Conservation (phyloP, 2,113 vertebrate species). For the Tragelaphus strepsiceros region DNA sequence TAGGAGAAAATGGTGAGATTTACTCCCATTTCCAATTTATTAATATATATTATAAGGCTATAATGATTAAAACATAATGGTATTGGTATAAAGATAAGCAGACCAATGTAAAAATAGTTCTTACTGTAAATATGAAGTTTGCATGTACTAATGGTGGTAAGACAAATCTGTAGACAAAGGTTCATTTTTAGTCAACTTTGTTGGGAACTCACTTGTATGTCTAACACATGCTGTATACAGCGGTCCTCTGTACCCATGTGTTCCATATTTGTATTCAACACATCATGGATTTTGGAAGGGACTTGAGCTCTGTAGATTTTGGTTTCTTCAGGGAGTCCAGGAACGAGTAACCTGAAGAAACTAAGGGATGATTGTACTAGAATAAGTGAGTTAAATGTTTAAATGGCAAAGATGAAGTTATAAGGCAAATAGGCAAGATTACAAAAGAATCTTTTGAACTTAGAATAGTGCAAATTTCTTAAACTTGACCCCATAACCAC, state of each 20-base stretch:
- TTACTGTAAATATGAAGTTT: background rate
- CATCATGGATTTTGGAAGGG: background rate
- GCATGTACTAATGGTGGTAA: background rate
- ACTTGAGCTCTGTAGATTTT: background rate
- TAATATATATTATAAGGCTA: background rate
- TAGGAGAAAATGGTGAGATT: background rate
- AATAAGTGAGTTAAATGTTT: background rate
- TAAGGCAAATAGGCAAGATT: background rate
- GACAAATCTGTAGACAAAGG: background rate
- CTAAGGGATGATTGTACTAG: background rate
- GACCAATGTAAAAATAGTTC: background rate
- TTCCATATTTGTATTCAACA: background rate
- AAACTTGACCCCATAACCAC: background rate
- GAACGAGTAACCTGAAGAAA: fast-evolving
- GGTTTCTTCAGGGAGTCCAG: background rate
- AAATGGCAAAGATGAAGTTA: background rate
- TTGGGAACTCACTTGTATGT: background rate
- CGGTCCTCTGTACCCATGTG: background rate
- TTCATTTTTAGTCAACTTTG: background rate
- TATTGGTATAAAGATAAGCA: background rate
- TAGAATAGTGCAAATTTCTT: background rate
- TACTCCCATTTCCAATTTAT: background rate
- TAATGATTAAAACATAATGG: background rate
- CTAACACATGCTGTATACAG: background rate
- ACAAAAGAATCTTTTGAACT: background rate